Evolutionary conservation across 2,888 invertebrate species (phyloP).

Genomic region (Tenthredo amoena): DNA sequence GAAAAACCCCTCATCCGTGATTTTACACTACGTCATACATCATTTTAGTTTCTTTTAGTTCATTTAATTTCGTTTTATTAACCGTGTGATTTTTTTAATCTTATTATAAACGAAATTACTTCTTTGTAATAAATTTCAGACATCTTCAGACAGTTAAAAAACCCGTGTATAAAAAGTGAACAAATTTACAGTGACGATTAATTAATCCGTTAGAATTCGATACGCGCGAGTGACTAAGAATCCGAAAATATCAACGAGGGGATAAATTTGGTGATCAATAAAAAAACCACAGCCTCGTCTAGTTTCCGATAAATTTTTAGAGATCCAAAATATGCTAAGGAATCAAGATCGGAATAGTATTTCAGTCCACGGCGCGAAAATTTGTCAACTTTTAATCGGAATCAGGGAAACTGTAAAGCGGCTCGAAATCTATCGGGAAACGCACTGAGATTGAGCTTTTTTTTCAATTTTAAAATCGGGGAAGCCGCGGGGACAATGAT

Average conservation of each 20-base stretch:
- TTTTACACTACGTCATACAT: neutral
- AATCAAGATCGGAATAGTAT: neutral
- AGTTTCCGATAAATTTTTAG: neutral
- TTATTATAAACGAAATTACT: too few relatives aligned
- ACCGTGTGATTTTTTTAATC: neutral
- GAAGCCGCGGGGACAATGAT: too few relatives aligned
- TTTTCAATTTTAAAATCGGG: too few relatives aligned
- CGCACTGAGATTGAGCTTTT: too few relatives aligned
- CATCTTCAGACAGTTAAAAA: neutral
- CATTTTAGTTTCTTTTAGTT: neutral
- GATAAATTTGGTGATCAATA: neutral
- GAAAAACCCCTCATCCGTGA: slow-evolving; percentile 10
- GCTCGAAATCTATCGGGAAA: too few relatives aligned
- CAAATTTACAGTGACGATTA: neutral
- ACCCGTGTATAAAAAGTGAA: neutral
- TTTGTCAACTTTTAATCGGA: too few relatives aligned
- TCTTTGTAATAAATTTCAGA: neutral
- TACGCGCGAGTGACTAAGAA: neutral
- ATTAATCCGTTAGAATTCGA: neutral
- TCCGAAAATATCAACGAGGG: neutral
- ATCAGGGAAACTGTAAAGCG: too few relatives aligned
- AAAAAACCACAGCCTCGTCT: neutral
- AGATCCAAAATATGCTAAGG: neutral
- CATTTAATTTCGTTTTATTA: too few relatives aligned
- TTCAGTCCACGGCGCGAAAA: neutral